Evolutionary conservation across 2,113 vertebrate genomes (phyloP).

Genomic region (Glareola pratincola): DNA sequence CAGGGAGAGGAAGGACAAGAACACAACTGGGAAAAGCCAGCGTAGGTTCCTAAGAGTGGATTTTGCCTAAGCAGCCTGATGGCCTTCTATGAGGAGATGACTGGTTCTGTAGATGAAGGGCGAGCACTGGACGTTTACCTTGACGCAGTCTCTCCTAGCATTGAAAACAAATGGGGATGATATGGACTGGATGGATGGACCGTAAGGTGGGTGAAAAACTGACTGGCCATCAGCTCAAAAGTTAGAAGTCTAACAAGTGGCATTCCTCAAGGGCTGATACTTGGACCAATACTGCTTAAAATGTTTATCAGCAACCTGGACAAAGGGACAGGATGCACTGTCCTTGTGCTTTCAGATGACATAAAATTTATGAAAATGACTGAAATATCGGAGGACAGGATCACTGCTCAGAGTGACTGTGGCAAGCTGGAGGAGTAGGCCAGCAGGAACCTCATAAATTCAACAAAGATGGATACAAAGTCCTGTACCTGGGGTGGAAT

Average conservation of each 20-base stretch:
- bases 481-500: background rate
- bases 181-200: background rate
- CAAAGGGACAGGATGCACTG: background rate
- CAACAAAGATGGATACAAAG: background rate
- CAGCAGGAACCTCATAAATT: background rate
- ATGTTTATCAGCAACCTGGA: background rate
- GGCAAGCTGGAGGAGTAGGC: background rate
- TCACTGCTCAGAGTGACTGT: background rate
- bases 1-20: background rate
- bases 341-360: background rate
- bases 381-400: background rate
- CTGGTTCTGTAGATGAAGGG: background rate
- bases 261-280: background rate
- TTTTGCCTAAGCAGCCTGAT: background rate
- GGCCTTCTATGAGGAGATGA: background rate
- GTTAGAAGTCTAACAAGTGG: background rate
- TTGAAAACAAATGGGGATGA: background rate
- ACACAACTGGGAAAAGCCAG: rapidly evolving
- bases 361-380: background rate
- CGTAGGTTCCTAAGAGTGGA: background rate
- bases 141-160: background rate
- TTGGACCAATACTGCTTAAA: background rate
- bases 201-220: background rate
- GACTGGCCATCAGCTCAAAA: background rate
- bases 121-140: background rate